These are phyloP conservation scores for Catostylus mosaicus DNA, from an alignment of 30 jellyfish, hydroid and myxozoan genomes.

Conservation along the genomic window DNA sequence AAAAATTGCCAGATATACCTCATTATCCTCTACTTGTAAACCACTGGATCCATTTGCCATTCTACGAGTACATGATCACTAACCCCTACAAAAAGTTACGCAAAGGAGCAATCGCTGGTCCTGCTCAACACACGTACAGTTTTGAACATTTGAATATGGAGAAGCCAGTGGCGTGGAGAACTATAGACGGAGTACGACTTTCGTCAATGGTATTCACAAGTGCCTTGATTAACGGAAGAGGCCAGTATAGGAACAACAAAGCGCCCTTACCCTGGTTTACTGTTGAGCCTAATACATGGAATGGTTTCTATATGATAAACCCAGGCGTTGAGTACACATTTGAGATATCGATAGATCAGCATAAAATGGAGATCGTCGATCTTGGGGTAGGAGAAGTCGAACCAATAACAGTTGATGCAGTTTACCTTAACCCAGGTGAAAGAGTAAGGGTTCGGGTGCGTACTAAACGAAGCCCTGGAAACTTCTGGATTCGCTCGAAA, in stretches of 20 bases:
- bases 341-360: constrained; percentile 76
- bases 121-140: constrained; percentile 27
- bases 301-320: constrained; percentile 70
- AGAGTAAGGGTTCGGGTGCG: constrained; percentile 53
- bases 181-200: constrained; percentile 44
- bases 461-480: constrained; percentile 55
- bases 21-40: constrained; percentile 23
- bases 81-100: constrained; percentile 22
- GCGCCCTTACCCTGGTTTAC: constrained; percentile 61
- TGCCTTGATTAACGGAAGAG: constrained; percentile 63
- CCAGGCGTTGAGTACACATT: constrained; percentile 79
- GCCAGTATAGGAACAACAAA: constrained; percentile 42
- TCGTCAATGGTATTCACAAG: constrained; percentile 32
- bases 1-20: constrained; percentile 30
- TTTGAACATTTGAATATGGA: constrained; percentile 16
- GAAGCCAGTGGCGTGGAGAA: constrained; percentile 31
- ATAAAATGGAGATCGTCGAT: constrained; percentile 43
- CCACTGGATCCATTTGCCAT: constrained; percentile 59
- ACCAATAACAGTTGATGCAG: constrained; percentile 67
- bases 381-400: constrained; percentile 66
- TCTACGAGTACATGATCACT: constrained; percentile 27
- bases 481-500: constrained; percentile 81
- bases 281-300: constrained; percentile 49
- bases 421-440: constrained; percentile 88
- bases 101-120: constrained; percentile 24